A percentile compares a stretch with the other conserved stretches of the same genome.
phyloP scores from a whole-genome alignment of 2,113 vertebrate genomes.

The Mystacornis crossleyi region DNA sequence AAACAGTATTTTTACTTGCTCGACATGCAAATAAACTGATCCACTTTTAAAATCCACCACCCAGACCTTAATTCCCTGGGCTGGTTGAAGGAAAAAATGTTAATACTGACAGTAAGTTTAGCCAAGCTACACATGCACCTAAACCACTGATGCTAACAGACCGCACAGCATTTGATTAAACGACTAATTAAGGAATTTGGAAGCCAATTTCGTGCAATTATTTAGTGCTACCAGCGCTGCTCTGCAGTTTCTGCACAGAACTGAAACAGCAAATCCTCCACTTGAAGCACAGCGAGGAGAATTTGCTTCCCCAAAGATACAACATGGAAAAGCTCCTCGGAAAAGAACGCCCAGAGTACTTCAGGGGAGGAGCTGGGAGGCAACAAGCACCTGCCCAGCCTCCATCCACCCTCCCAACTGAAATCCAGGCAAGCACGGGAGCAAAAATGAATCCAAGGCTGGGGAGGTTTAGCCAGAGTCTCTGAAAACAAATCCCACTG shows the following conservation, averaged over 20 bases:
- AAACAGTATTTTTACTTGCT: not conserved
- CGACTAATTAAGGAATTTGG: not conserved
- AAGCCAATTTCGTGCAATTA: not conserved
- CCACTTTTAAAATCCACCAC: not conserved
- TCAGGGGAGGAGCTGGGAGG: not conserved
- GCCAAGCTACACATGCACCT: not conserved
- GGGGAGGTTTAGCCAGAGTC: fast-evolving
- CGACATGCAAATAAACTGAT: not conserved
- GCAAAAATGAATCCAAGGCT: not conserved
- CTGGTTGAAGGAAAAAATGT: not conserved
- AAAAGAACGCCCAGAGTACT: not conserved
- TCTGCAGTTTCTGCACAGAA: not conserved
- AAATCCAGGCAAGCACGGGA: not conserved
- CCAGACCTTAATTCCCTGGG: not conserved
- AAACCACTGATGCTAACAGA: not conserved
- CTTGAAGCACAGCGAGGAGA: not conserved
- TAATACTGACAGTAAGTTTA: not conserved
- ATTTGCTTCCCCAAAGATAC: not conserved
- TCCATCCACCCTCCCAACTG: not conserved
- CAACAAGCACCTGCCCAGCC: not conserved
- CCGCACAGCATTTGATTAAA: not conserved
- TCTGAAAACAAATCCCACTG: not conserved
- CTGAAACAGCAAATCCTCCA: not conserved
- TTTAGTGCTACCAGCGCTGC: not conserved
- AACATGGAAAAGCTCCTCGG: not conserved